These are phyloP conservation scores for Corythaixoides concolor DNA, from an alignment of 2,113 vertebrate species.

Conservation along the genomic window DNA sequence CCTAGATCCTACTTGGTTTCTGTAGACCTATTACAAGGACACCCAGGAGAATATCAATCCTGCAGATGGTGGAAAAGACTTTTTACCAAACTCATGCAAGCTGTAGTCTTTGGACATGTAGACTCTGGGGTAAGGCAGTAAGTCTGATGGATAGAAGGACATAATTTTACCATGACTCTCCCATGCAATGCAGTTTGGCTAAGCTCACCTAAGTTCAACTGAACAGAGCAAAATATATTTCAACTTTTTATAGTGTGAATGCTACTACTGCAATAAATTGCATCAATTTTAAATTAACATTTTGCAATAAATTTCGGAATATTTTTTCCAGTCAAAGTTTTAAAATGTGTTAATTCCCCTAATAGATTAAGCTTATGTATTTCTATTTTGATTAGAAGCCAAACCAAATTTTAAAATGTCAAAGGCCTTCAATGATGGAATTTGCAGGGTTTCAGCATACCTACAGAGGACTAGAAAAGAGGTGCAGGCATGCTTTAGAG, in stretches of 20 bases:
- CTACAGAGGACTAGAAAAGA: not conserved
- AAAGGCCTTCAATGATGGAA: not conserved
- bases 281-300: not conserved
- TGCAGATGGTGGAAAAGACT: rapidly evolving
- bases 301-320: not conserved
- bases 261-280: not conserved
- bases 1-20: not conserved
- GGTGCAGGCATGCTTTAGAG: not conserved
- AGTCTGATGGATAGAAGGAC: not conserved
- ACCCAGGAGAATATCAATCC: not conserved
- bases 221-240: not conserved
- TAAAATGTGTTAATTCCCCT: not conserved
- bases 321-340: not conserved
- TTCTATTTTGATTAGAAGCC: not conserved
- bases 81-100: not conserved
- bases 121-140: not conserved
- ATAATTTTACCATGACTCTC: not conserved
- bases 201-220: not conserved
- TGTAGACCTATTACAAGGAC: rapidly evolving
- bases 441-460: not conserved
- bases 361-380: not conserved
- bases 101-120: rapidly evolving
- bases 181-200: not conserved
- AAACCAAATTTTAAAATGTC: not conserved
- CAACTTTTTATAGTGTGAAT: not conserved